These are phyloP conservation scores for Gallirallus australis DNA, from an alignment of 2,797 vertebrate genomes.

Conservation along the genomic window DNA sequence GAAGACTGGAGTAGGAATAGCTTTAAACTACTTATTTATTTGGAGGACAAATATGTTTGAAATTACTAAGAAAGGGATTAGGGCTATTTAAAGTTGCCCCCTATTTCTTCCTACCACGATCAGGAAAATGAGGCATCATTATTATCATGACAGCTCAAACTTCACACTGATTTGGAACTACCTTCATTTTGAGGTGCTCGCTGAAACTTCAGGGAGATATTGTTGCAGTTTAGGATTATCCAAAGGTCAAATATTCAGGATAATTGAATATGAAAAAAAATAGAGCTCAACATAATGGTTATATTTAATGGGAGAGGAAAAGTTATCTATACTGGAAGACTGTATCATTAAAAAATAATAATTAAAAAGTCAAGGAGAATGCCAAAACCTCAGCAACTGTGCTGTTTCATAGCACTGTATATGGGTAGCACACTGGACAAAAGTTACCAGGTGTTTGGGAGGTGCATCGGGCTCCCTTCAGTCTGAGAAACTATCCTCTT, in stretches of 20 bases:
- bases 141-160: background rate
- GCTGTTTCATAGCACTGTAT: background rate
- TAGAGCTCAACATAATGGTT: background rate
- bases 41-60: background rate
- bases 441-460: background rate
- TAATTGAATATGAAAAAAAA: background rate
- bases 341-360: background rate
- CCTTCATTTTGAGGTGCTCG: background rate
- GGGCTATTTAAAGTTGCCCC: background rate
- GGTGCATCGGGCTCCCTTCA: background rate
- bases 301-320: background rate
- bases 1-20: background rate
- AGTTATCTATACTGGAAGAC: background rate
- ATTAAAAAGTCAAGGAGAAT: background rate
- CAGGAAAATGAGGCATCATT: background rate
- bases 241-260: constrained; percentile 38
- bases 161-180: background rate
- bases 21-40: background rate
- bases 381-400: background rate
- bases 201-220: background rate
- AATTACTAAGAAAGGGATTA: background rate
- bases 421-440: background rate
- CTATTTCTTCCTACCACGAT: background rate
- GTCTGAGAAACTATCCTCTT: background rate
- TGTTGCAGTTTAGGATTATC: constrained; percentile 22